Percentiles rank a stretch among this genome's conserved stretches.
phyloP scores from a whole-genome alignment of 2,888 invertebrate species.

The Chrysomela aeneicollis region DNA sequence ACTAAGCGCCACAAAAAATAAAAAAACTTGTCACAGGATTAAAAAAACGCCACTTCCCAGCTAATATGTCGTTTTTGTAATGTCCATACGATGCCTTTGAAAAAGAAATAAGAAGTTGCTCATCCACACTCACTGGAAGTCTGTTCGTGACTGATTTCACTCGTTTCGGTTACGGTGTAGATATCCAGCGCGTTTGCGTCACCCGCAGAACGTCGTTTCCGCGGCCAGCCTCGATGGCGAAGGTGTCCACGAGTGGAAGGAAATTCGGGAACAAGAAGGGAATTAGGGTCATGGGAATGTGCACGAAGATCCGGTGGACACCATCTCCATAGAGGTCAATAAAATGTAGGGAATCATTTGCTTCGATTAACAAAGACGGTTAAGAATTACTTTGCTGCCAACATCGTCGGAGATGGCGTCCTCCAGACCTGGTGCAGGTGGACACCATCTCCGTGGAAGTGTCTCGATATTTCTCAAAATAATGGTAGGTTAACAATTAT shows the following conservation, averaged over 20 bases:
- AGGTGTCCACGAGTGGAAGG: constrained; percentile 21
- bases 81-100: no score
- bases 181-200: constrained; percentile 48
- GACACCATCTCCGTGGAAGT: no score
- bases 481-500: no score
- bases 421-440: no score
- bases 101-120: not conserved
- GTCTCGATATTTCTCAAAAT: no score
- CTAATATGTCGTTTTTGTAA: not conserved
- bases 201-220: constrained; percentile 42
- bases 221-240: constrained; percentile 24
- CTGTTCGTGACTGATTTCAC: constrained; percentile 43
- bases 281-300: not conserved
- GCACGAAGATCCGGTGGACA: no score
- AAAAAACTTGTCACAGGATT: constrained; percentile 17
- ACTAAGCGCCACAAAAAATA: constrained; percentile 19
- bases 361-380: no score
- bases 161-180: constrained; percentile 41
- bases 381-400: no score
- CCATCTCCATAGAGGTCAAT: no score
- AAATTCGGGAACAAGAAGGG: no score
- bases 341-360: no score
- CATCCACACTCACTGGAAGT: not conserved
- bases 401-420: no score
- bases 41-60: constrained; percentile 12